phyloP scores from a whole-genome alignment of 2,113 vertebrate species.

The Chaetops frenatus region DNA sequence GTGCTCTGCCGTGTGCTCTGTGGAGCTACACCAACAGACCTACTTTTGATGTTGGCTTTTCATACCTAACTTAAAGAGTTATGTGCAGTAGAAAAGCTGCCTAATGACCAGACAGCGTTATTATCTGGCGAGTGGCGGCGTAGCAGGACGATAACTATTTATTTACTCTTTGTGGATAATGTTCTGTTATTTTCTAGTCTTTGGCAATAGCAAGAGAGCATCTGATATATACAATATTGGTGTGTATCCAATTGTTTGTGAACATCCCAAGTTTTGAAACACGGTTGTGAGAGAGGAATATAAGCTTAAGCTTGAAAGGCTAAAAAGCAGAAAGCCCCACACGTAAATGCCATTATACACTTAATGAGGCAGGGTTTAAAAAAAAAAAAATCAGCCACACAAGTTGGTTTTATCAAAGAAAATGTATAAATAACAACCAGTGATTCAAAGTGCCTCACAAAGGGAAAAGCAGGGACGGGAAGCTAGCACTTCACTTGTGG shows the following conservation, averaged over 20 bases:
- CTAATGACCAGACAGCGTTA: background rate
- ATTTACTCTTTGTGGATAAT: background rate
- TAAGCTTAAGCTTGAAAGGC: constrained; percentile 62
- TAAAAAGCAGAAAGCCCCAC: constrained; percentile 54
- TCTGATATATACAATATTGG: constrained; percentile 56
- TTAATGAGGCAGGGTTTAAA: constrained; percentile 64
- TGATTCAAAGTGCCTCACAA: constrained; percentile 67
- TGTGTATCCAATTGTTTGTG: constrained; percentile 63
- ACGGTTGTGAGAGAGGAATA: constrained; percentile 54
- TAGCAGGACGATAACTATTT: background rate
- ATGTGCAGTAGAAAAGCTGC: background rate
- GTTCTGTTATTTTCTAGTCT: constrained; percentile 35
- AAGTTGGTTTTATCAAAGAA: constrained; percentile 71
- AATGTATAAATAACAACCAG: constrained; percentile 71
- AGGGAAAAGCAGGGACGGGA: constrained; percentile 63
- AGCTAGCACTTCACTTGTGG: constrained; percentile 67
- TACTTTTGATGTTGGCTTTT: background rate
- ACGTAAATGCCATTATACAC: constrained; percentile 63
- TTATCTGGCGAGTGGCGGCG: background rate
- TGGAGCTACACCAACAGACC: background rate
- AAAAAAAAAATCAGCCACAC: constrained; percentile 64
- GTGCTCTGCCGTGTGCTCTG: background rate
- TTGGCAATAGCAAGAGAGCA: constrained; percentile 33
- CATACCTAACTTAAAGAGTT: constrained; percentile 9
- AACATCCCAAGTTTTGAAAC: constrained; percentile 66